Percentiles rank a stretch among this genome's conserved stretches.
phyloP scores from a whole-genome alignment of 2,797 vertebrate genomes.

The Poecilia picta region DNA sequence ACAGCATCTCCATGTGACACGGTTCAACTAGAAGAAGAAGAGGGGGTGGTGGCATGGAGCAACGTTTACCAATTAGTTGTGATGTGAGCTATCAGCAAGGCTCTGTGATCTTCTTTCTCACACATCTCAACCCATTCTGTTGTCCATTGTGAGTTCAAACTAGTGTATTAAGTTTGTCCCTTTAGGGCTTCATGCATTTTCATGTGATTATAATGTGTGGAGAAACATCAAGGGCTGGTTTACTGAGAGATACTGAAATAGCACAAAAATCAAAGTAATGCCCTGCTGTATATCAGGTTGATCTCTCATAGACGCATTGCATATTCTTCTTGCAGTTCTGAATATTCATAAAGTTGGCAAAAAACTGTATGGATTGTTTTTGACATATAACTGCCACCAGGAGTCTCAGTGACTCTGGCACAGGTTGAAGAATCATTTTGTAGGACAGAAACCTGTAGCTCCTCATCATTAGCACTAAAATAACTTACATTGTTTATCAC shows the following conservation, averaged over 20 bases:
- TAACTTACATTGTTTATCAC: neutral
- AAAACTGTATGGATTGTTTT: neutral
- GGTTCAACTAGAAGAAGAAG: slow-evolving; percentile 36
- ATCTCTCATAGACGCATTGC: slow-evolving; percentile 47
- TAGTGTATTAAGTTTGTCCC: slow-evolving; percentile 2
- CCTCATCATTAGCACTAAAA: neutral
- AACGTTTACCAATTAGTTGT: slow-evolving; percentile 39
- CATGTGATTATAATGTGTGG: slow-evolving; percentile 6
- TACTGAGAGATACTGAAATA: slow-evolving; percentile 20
- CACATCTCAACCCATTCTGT: slow-evolving; percentile 16
- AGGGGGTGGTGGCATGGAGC: slow-evolving; percentile 3
- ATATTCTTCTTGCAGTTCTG: slow-evolving; percentile 6
- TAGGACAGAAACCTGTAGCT: too few species aligned
- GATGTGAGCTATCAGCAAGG: slow-evolving; percentile 22
- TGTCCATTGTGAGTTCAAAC: slow-evolving; percentile 19
- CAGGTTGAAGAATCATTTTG: too few species aligned
- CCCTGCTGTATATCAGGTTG: slow-evolving; percentile 29
- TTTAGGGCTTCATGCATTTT: slow-evolving; percentile 26
- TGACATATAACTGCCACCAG: too few species aligned
- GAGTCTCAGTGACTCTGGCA: too few species aligned
- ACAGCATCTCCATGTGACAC: slow-evolving; percentile 57
- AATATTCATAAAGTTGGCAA: neutral
- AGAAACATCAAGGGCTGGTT: slow-evolving; percentile 11
- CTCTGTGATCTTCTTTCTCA: slow-evolving; percentile 6
- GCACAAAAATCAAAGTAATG: slow-evolving; percentile 23